Conservation (phyloP, 2,113 vertebrate genomes). For the Megaceryle maxima region DNA sequence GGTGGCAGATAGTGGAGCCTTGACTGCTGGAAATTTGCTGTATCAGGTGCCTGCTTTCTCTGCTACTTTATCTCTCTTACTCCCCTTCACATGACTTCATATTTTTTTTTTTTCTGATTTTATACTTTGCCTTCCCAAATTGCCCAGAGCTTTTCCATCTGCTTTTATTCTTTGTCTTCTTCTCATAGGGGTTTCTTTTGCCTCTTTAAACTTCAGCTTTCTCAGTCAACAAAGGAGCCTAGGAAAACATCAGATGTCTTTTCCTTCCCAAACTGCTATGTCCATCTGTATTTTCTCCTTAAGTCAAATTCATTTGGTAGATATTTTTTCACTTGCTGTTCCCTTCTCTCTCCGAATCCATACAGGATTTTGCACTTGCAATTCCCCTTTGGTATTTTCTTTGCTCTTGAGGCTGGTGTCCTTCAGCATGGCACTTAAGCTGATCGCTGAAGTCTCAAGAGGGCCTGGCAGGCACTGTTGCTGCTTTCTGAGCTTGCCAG, state of each 20-base stretch:
- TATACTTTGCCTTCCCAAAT: neutral
- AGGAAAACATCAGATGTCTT: neutral
- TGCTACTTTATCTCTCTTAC: neutral
- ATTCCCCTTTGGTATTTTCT: constrained; percentile 47
- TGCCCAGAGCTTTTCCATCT: neutral
- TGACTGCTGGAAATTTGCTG: neutral
- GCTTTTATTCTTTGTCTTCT: neutral
- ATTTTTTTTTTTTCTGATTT: neutral
- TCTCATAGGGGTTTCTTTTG: neutral
- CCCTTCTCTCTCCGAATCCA: neutral
- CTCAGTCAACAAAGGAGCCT: neutral
- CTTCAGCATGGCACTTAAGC: constrained; percentile 42
- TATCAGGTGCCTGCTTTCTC: neutral
- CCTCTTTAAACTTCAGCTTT: neutral
- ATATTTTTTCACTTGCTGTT: neutral
- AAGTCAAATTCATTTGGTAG: neutral
- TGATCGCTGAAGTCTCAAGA: constrained; percentile 38
- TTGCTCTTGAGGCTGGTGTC: constrained; percentile 15
- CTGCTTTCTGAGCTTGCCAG: constrained; percentile 45
- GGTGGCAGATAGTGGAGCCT: neutral
- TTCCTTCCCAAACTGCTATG: neutral
- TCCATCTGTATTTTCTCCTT: neutral
- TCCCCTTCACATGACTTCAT: neutral
- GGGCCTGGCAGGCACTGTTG: constrained; percentile 41
- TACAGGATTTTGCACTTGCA: constrained; percentile 17